These are phyloP conservation scores for Monopterus albus DNA, from an alignment of 2,113 vertebrate genomes.

Conservation along the genomic window DNA sequence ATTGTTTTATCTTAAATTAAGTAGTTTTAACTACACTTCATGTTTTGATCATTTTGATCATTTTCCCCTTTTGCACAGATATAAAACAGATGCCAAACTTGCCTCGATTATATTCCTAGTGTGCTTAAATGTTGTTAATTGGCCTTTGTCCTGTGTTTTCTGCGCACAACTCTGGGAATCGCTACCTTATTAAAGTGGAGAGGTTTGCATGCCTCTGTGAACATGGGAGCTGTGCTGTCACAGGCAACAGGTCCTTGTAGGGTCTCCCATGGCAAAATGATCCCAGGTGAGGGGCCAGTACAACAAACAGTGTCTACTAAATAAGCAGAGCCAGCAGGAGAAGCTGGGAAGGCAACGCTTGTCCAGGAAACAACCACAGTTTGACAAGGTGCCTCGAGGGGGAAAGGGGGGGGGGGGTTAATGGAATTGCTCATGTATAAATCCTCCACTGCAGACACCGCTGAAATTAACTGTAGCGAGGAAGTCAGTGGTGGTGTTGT, in stretches of 20 bases:
- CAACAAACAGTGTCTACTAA: neutral
- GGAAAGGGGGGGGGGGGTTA: too few relatives aligned
- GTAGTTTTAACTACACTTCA: slow-evolving; percentile 4
- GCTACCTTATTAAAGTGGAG: neutral
- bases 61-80: neutral
- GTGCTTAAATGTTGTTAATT: slow-evolving; percentile 13
- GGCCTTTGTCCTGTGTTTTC: slow-evolving; percentile 1
- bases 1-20: too few relatives aligned
- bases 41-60: neutral
- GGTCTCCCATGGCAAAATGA: slow-evolving; percentile 4
- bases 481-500: neutral
- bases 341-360: neutral
- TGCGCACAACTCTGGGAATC: neutral
- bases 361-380: too few relatives aligned
- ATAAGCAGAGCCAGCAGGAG: neutral
- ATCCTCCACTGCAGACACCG: neutral
- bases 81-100: neutral
- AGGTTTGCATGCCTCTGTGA: slow-evolving; percentile 1
- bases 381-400: neutral
- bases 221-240: slow-evolving; percentile 17
- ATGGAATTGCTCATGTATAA: neutral
- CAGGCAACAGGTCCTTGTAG: slow-evolving; percentile 10
- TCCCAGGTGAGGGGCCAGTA: slow-evolving; percentile 14
- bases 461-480: neutral
- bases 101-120: neutral